Percentiles rank a stretch among this genome's conserved stretches.
Conservation (phyloP, 2,888 invertebrate species). For the Phorcus lineatus region DNA sequence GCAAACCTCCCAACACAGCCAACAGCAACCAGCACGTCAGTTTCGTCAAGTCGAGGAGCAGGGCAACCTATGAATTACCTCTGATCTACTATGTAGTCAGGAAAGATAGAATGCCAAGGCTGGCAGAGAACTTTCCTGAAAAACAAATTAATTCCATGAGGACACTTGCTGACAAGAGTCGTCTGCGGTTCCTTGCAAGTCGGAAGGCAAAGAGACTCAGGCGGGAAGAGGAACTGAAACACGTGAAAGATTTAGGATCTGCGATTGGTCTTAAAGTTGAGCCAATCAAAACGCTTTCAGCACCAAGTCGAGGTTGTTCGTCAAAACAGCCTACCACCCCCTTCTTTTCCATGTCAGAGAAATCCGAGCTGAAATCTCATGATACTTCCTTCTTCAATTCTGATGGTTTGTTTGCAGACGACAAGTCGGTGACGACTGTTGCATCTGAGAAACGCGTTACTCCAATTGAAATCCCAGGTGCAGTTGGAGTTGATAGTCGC, state of each 20-base stretch:
- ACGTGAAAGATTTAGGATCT: neutral
- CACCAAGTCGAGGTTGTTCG: neutral
- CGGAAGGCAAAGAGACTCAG: neutral
- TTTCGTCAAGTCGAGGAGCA: neutral
- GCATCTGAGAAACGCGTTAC: neutral
- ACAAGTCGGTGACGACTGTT: neutral
- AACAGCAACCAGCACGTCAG: neutral
- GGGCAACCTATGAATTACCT: neutral
- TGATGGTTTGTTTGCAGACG: neutral
- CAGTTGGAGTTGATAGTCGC: neutral
- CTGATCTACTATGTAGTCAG: slow-evolving; percentile 3
- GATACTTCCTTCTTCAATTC: neutral
- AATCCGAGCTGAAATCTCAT: neutral
- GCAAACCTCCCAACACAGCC: neutral
- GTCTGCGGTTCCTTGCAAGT: neutral
- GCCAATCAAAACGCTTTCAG: neutral
- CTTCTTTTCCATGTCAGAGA: neutral
- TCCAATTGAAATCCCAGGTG: neutral
- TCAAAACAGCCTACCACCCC: slow-evolving; percentile 9
- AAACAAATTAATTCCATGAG: neutral
- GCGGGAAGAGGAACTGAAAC: neutral
- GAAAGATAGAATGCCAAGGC: neutral
- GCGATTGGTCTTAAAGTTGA: slow-evolving; percentile 18
- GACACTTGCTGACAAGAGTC: neutral
- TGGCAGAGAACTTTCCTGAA: neutral